Percentiles rank a stretch among this genome's conserved stretches.
These are phyloP conservation scores for Chloroceryle aenea DNA, from an alignment of 2,113 vertebrate species.

Conservation along the genomic window DNA sequence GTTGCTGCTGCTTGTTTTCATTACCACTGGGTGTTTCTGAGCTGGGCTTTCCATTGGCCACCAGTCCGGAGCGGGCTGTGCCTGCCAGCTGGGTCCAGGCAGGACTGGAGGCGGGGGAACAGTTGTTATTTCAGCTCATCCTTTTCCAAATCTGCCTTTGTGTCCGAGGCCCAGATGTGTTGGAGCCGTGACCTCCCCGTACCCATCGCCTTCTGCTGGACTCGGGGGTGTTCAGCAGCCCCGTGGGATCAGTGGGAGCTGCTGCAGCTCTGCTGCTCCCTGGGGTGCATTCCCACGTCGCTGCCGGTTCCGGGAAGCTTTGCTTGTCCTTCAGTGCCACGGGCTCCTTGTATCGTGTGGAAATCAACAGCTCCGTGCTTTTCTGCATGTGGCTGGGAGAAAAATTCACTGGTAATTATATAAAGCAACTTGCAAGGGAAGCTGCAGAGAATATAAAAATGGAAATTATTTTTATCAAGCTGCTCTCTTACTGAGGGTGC, in stretches of 20 bases:
- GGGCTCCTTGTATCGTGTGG: accelerated
- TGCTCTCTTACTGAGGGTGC: not conserved
- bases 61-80: accelerated
- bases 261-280: not conserved
- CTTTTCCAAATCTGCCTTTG: accelerated
- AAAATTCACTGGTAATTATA: not conserved
- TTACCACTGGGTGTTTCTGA: not conserved
- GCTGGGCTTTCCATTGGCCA: not conserved
- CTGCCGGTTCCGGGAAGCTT: accelerated
- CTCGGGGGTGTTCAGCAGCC: not conserved
- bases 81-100: no score
- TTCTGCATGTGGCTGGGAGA: accelerated
- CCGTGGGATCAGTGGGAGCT: accelerated
- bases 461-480: not conserved
- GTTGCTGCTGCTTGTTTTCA: not conserved
- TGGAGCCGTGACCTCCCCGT: accelerated
- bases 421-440: not conserved
- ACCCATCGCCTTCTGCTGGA: accelerated
- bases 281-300: accelerated
- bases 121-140: not conserved
- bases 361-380: not conserved
- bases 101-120: accelerated
- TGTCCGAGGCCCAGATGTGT: accelerated
- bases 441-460: not conserved
- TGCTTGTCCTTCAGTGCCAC: not conserved